Evolutionary conservation across 2,797 vertebrate species (phyloP), one percentile per base, ranked within the genome.

Genomic region (Chelon auratus): DNA sequence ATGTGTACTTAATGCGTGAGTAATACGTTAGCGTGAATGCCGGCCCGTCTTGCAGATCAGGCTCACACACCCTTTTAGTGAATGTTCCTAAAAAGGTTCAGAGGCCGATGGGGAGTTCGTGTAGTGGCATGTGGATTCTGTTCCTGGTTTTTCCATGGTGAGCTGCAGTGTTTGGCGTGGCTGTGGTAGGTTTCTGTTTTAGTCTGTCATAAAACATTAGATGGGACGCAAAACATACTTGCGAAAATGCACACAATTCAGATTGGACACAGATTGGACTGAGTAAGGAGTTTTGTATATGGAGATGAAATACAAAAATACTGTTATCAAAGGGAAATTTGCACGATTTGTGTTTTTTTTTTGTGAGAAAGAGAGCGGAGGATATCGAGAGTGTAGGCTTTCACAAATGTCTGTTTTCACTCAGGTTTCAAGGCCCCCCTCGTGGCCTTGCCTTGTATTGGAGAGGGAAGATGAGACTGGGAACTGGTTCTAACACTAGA

Each of bases 21-120:
- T 85, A 73, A 81, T 37, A 17, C 2, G 7, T 59, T 76, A 53
- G 56, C 18, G 37, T 43, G 39, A 45, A 71, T 55, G 17, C 75
- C 52, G 86, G 84, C 59, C 73, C 55, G 72, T 90, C 83, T 85
- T 85, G 87, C 72, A 80, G 56, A 89, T 91, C 84, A 85, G 85
- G 87, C 69, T 87, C 70, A 84, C 92, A 91, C 91, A 78, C 91
- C 89, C 89, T 86, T 80, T 51, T 20, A 81, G 36, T 33, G 45
- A 78, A 82, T 60, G 50, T 74, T 79, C 68, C n/a, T 52, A 71
- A 61, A 72, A 61, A 64, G 15, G 53, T 62, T 58, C 54, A 77
- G 79, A 81, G 82, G 83, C 81, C 63, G 70, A 67, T 66, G 24
- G 70, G 56, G 36, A 48, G 68, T 79, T 87, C 77, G 62, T 89